Base-by-base conservation (phyloP, 2,113 vertebrate genomes). In the Lepisosteus oculatus region DNA sequence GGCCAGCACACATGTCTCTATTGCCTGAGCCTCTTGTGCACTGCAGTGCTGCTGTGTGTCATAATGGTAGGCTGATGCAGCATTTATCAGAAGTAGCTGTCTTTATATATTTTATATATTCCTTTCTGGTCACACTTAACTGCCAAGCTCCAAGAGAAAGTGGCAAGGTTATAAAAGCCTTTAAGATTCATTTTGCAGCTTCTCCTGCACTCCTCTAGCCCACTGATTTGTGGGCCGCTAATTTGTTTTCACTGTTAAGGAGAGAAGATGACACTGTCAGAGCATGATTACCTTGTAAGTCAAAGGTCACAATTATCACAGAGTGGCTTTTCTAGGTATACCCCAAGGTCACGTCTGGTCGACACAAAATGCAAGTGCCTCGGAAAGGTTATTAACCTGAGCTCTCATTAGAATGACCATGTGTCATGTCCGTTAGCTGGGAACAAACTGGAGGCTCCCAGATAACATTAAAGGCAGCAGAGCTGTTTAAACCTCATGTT, bases 181-280 rank as follows among this genome's bases (percentile, higher is more conserved):
- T 59, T 8, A 68, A 73, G 72, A 73, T 73, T 73, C 65, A 73
- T 67, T 59, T 15, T 41, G 41, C 51, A 47, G 41, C 68, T 54
- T 59, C 41, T 14, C 68, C 43, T 66, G 51, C 41, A 63, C 74
- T 72, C 70, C 66, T 65, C 70, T 67, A 66, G 70, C n/a, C 17
- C n/a, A 57, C 43, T 63, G 62, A 57, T 69, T 44, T 59, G 57
- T 12, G 72, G 69, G 5, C 43, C 41, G 42, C 70, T 76, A 71
- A 73, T 80, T 80, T 74, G 71, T 80, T 77, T 72, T 74, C 61
- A 68, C 57, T 44, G 68, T 75, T 62, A 74, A 54, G 68, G 42
- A 57, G 57, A 64, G 61, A 72, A 68, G 44, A 61, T 65, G 62
- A 63, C 61, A 63, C 8, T 54, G 65, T 62, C 69, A 61, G 69